A percentile compares a stretch with the other conserved stretches of the same genome.
phyloP scores from a whole-genome alignment of 2,888 invertebrate genomes.

The Sinotaia quadrata region DNA sequence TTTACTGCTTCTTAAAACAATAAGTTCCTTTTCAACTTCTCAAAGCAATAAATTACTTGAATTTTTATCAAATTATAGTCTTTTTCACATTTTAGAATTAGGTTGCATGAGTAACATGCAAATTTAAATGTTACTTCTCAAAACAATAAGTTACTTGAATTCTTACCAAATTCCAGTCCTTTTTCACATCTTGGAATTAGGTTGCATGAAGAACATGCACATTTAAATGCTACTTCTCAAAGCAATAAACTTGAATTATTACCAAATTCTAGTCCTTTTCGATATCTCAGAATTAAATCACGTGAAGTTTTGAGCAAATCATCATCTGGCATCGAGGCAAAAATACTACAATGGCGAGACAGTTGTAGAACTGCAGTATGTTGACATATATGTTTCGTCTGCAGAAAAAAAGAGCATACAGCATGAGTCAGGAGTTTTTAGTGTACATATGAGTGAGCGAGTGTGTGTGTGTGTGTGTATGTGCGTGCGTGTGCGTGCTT shows the following conservation, averaged over 20 bases:
- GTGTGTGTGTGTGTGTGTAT: neutral
- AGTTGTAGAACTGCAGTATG: conserved; percentile 86
- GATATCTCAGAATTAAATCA: conserved; percentile 79
- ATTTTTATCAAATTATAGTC: no score
- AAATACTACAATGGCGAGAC: conserved; percentile 81
- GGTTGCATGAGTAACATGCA: no score
- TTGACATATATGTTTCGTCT: conserved; percentile 73
- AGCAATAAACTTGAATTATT: conserved; percentile 33
- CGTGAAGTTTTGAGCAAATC: conserved; percentile 77
- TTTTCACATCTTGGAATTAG: no score
- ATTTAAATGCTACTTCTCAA: neutral
- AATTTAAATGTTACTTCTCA: neutral
- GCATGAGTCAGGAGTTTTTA: neutral
- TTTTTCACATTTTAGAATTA: no score
- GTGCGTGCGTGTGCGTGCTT: conserved; percentile 1
- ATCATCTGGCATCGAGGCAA: conserved; percentile 75
- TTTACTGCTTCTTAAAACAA: no score
- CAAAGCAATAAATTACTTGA: no score
- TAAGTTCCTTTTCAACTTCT: no score
- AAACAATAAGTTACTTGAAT: neutral
- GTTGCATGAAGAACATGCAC: no score
- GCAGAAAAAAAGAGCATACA: conserved; percentile 5
- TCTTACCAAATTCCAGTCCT: conserved; percentile 72
- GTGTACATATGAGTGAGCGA: neutral
- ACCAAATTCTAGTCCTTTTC: conserved; percentile 75